These are phyloP conservation scores for Cyprinus carpio DNA, from an alignment of 2,113 vertebrate genomes.

Conservation along the genomic window DNA sequence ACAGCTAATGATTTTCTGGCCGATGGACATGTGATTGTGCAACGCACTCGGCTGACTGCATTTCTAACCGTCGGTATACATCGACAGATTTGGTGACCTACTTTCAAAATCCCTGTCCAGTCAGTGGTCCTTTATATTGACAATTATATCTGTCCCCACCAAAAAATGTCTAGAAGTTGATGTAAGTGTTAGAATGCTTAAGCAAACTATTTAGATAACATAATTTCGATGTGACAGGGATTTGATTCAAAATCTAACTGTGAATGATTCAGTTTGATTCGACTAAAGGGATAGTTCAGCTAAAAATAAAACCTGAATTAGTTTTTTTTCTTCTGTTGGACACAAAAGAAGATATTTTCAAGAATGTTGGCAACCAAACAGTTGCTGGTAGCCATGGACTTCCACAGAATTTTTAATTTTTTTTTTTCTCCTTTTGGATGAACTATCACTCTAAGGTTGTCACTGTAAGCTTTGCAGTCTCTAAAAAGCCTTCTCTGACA, in stretches of 20 bases:
- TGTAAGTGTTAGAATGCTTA: neutral
- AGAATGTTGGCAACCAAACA: neutral
- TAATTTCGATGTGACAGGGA: neutral
- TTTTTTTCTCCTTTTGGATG: no score
- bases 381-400: no score
- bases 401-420: no score
- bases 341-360: neutral
- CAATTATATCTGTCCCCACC: neutral
- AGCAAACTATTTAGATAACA: neutral
- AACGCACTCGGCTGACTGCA: neutral
- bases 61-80: neutral
- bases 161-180: neutral
- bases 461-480: neutral
- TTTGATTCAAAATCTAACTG: neutral
- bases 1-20: constrained; percentile 5
- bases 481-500: neutral
- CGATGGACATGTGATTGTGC: neutral
- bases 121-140: constrained; percentile 17
- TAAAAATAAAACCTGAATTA: neutral
- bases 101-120: constrained; percentile 36
- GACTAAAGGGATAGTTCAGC: neutral
- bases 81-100: constrained; percentile 47
- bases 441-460: no score
- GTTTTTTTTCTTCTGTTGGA: neutral
- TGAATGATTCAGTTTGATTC: neutral